Evolutionary conservation across 2,888 invertebrate genomes (phyloP).

Genomic region (Caenorhabditis sp.): DNA sequence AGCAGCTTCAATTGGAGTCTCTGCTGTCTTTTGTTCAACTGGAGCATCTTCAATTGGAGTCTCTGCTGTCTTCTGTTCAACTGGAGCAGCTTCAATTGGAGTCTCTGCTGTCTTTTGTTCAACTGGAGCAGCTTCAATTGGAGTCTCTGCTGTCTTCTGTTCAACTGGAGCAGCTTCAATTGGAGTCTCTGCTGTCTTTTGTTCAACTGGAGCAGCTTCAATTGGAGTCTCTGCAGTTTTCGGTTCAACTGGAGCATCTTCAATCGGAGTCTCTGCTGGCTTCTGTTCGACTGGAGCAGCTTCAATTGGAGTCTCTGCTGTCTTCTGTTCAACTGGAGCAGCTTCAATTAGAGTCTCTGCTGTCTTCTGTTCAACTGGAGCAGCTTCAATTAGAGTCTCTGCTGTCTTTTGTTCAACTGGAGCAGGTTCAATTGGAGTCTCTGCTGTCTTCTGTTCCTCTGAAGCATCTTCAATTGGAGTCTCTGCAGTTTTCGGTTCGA

Average conservation of each 20-base stretch:
- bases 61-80: slow-evolving; percentile 35
- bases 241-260: slow-evolving; percentile 21
- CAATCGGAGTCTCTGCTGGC: slow-evolving; percentile 7
- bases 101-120: not conserved
- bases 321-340: slow-evolving; percentile 24
- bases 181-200: not conserved
- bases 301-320: slow-evolving; percentile 21
- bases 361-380: slow-evolving; percentile 37
- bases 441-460: slow-evolving; percentile 22
- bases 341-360: slow-evolving; percentile 18
- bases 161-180: slow-evolving; percentile 37
- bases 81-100: slow-evolving; percentile 26
- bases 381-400: slow-evolving; percentile 41
- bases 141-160: slow-evolving; percentile 13
- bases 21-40: slow-evolving; percentile 33
- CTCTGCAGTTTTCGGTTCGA: not conserved
- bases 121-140: slow-evolving; percentile 20
- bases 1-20: slow-evolving; percentile 23
- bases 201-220: slow-evolving; percentile 7
- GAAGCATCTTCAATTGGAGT: not conserved
- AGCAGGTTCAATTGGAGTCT: slow-evolving; percentile 2
- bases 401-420: slow-evolving; percentile 28
- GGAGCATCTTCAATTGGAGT: not conserved
- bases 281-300: slow-evolving; percentile 15
- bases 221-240: slow-evolving; percentile 2